Percentiles rank a stretch among this genome's conserved stretches.
These are phyloP conservation scores for Aphelocoma coerulescens DNA, from an alignment of 2,113 vertebrate genomes.

Conservation along the genomic window DNA sequence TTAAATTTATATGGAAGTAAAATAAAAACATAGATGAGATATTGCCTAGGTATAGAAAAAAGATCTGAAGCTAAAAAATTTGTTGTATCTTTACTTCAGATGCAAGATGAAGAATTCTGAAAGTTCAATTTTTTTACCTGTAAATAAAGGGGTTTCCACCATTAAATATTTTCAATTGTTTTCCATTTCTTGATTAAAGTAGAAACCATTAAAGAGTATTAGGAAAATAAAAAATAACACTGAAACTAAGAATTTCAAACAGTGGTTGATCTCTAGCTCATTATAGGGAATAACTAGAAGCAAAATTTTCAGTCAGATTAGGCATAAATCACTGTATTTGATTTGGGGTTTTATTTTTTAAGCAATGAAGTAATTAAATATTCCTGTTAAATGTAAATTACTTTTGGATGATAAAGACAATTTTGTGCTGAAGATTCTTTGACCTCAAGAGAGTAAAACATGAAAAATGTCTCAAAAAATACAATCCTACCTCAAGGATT, in stretches of 20 bases:
- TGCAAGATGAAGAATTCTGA: not conserved
- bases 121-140: not conserved
- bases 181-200: not conserved
- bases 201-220: not conserved
- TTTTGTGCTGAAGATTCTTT: not conserved
- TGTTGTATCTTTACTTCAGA: not conserved
- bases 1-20: not conserved
- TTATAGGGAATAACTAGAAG: not conserved
- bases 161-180: not conserved
- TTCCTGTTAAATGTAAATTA: conserved; percentile 38
- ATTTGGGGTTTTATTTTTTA: not conserved
- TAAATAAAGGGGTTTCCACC: not conserved
- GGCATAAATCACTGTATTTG: not conserved
- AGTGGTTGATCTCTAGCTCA: not conserved
- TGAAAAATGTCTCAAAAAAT: not conserved
- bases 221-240: not conserved
- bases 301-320: conserved; percentile 7
- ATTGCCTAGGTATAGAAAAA: not conserved
- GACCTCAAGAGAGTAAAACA: conserved; percentile 3
- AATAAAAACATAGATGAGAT: not conserved
- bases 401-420: not conserved
- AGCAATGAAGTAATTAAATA: conserved; percentile 19
- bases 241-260: not conserved
- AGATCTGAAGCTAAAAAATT: not conserved
- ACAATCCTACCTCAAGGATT: not conserved